Percentiles rank a stretch among this genome's conserved stretches.
Conservation (phyloP, 2,888 invertebrate genomes). For the Lasioglossum calceatum region DNA sequence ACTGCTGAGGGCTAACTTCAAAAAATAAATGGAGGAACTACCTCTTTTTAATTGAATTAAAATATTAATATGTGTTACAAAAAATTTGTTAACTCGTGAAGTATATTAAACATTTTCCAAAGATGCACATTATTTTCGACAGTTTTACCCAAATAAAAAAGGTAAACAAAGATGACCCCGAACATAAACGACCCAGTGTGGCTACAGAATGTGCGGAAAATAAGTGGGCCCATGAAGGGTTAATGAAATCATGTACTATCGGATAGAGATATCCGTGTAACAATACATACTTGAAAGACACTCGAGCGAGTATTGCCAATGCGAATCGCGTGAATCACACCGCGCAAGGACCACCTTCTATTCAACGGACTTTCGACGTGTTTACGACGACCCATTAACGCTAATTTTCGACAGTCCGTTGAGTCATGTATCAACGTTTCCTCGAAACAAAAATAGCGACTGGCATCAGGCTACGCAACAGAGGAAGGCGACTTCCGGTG, state of each 20-base stretch:
- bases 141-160: too few relatives aligned
- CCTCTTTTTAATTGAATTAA: too few relatives aligned
- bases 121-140: too few relatives aligned
- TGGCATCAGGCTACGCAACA: not conserved
- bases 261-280: not conserved
- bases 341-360: not conserved
- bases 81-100: too few relatives aligned
- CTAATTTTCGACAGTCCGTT: not conserved
- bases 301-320: too few relatives aligned
- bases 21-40: too few relatives aligned
- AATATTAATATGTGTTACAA: too few relatives aligned
- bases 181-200: not conserved
- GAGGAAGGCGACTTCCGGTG: constrained; percentile 54
- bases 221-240: not conserved
- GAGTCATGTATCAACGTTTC: not conserved
- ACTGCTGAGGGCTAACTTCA: too few relatives aligned
- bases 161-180: too few relatives aligned
- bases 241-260: too few relatives aligned
- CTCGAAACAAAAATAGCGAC: constrained; percentile 2
- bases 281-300: not conserved
- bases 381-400: not conserved
- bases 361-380: not conserved
- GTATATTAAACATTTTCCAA: too few relatives aligned
- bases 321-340: not conserved
- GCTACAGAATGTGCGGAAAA: not conserved